Evolutionary conservation across 1,140 invertebrate species (phyloP), one percentile per base, ranked within the genome.

Genomic region (Palaemon carinicauda): DNA sequence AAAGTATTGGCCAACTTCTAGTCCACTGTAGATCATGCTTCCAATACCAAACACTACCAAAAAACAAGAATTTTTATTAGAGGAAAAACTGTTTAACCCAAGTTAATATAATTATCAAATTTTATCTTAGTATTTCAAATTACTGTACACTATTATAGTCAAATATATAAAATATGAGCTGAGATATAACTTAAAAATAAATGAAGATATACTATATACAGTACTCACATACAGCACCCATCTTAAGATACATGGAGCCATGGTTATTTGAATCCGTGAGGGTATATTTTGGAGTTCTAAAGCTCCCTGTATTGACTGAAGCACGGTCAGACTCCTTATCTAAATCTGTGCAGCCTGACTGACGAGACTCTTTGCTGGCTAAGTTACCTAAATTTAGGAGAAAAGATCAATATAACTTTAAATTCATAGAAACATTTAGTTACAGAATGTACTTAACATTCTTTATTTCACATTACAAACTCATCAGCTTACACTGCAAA

Each of bases 1-100:
- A 91, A 98, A 98, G 91, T 97, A 98, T 91, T 97, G 96, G 0
- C 96, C 96, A 90, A 98, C 97, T 92, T 98, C 96, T 79, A 98
- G 92, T 0, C 97, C 97, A 1, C 97, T 97, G 92, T 98, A 98
- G 85, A 98, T 97, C 96, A 97, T 97, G 78, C 95, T 96, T 12
- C 97, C 97, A 89, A 98, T 97, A 12, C 97, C 97, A 91, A 98
- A 98, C 19, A 97, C 97, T 96, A 91, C 7, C 91, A 91, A 74
- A 41, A 10, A 41, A 17, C 27, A 9, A 0, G 33, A 82, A 3
- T 33, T 14, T 12, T 19, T 75, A 75, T 7, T 14, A 21, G 19
- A 21, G 51, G 31, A 80, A 33, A 80, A 19, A 3, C 31, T 19
- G 15, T 19, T 19, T 1, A 41, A 41, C 0, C 41, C 41, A 41